Conservation (phyloP, 53 echinoderm and acorn worm genomes). For the Crossaster papposus region DNA sequence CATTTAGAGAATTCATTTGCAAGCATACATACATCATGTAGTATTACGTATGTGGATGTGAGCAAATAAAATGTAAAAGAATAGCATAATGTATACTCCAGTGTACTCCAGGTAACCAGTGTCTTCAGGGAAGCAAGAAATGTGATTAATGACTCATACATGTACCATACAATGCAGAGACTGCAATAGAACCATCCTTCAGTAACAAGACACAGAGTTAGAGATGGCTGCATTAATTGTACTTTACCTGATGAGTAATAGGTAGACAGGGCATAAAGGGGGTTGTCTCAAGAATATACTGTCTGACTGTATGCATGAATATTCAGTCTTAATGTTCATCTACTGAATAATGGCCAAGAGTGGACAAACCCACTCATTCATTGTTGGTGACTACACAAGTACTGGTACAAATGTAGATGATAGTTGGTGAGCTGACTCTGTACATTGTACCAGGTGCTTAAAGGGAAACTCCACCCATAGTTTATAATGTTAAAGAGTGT, state of each 20-base stretch:
- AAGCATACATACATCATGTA: too few species aligned
- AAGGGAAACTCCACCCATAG: too few species aligned
- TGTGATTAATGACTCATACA: background rate
- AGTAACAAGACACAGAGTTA: too few species aligned
- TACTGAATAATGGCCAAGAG: background rate
- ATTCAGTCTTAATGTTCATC: background rate
- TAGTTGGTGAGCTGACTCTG: background rate
- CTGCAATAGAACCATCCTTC: too few species aligned
- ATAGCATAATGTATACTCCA: too few species aligned
- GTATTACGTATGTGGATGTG: too few species aligned
- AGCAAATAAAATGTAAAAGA: too few species aligned
- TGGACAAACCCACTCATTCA: background rate
- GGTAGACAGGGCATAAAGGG: background rate
- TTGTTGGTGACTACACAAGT: background rate
- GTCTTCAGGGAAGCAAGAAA: background rate
- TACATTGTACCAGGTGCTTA: background rate
- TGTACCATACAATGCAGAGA: too few species aligned
- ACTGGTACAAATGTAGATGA: too few species aligned
- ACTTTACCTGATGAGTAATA: background rate
- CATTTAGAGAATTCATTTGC: too few species aligned
- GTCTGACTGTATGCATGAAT: background rate
- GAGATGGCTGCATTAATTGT: too few species aligned
- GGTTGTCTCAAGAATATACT: background rate
- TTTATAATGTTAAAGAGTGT: too few species aligned
- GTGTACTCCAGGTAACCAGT: background rate